Conservation (phyloP, 2,113 vertebrate species). For the Cynocephalus volans region DNA sequence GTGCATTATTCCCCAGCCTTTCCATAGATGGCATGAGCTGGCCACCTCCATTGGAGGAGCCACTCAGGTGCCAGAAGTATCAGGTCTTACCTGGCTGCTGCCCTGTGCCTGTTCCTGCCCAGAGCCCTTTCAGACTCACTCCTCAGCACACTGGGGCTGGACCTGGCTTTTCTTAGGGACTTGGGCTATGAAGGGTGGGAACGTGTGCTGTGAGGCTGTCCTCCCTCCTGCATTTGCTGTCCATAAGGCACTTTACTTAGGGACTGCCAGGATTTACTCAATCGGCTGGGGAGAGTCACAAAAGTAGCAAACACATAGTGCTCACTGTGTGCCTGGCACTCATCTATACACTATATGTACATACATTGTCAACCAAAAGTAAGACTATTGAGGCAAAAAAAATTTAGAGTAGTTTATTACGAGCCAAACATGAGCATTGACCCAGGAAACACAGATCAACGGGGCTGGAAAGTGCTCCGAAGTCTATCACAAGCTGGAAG, state of each 20-base stretch:
- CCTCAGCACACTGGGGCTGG: neutral
- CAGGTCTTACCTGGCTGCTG: neutral
- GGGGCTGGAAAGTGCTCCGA: too few species aligned
- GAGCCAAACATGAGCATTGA: too few species aligned
- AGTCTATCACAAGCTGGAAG: too few species aligned
- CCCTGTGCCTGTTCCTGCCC: neutral
- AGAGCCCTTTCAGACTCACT: neutral
- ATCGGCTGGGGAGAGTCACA: neutral
- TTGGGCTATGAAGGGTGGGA: neutral
- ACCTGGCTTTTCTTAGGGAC: neutral
- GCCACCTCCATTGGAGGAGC: neutral
- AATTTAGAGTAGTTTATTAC: too few species aligned
- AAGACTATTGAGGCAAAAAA: too few species aligned
- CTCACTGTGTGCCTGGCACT: neutral
- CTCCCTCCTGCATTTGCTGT: neutral
- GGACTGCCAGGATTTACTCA: neutral
- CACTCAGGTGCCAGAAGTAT: neutral
- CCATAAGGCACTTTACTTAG: neutral
- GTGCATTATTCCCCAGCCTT: neutral
- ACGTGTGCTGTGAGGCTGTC: neutral
- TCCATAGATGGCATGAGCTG: neutral
- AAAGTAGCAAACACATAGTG: neutral
- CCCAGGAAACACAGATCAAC: too few species aligned
- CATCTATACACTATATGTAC: neutral
- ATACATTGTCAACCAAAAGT: too few species aligned